phyloP scores from a whole-genome alignment of 2,113 vertebrate species.

The Chaetodon auriga region DNA sequence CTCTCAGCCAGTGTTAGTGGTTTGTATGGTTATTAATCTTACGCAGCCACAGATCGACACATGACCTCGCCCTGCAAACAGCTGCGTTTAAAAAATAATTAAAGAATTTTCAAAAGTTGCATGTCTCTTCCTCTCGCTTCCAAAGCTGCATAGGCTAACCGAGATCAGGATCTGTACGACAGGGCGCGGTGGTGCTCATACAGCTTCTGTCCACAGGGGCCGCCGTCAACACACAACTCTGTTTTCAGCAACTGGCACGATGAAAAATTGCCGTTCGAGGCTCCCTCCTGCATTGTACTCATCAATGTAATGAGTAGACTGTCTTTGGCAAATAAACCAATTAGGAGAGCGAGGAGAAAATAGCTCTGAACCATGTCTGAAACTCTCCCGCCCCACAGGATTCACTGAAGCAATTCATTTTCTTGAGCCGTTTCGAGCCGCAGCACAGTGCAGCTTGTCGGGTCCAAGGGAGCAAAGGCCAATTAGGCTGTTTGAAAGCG shows the following conservation, averaged over 20 bases:
- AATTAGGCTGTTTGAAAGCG: constrained; percentile 44
- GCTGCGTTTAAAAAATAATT: too few species aligned
- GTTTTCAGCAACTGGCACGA: background rate
- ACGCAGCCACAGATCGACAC: too few species aligned
- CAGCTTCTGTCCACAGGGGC: too few species aligned
- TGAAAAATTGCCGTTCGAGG: constrained; percentile 2
- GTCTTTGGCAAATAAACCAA: constrained; percentile 31
- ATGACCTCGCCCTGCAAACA: too few species aligned
- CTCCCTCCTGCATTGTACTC: background rate
- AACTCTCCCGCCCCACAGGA: constrained; percentile 3
- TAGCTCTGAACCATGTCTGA: constrained; percentile 11
- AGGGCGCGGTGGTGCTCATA: too few species aligned
- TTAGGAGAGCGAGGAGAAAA: constrained; percentile 36
- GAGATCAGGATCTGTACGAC: too few species aligned
- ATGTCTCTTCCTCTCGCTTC: too few species aligned
- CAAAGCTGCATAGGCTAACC: too few species aligned
- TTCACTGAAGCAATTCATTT: constrained; percentile 41
- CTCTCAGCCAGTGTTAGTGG: too few species aligned
- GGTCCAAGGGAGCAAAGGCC: constrained; percentile 52
- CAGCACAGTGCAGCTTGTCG: background rate
- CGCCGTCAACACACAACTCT: too few species aligned
- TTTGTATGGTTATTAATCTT: too few species aligned
- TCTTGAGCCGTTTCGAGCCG: constrained; percentile 16
- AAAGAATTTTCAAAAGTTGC: too few species aligned
- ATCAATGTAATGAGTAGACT: constrained; percentile 30